Evolutionary conservation across 2,797 vertebrate species (phyloP), one percentile per base, ranked within the genome.

Genomic region (Phrynocephalus guinanensis): DNA sequence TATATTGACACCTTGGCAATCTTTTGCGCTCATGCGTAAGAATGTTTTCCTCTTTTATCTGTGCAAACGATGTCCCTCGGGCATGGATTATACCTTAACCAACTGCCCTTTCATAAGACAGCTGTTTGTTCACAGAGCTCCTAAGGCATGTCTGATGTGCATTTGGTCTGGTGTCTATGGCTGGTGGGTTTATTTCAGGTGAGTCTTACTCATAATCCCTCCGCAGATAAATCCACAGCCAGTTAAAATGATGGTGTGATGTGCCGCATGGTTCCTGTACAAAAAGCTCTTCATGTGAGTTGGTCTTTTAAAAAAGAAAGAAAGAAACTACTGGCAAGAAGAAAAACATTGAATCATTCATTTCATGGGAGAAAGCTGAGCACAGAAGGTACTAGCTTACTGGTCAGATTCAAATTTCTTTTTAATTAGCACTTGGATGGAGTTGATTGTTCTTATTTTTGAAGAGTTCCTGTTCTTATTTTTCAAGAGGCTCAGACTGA

Each of bases 181-280:
- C 60, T 82, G 28, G 9, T 10, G 38, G 22, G 72, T 87, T 87
- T 82, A 82, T 52, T 68, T 76, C 72, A 68, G 60, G 72, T 33
- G 60, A 82, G 60, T 52, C 44, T 44, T 33, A 50, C 8, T 30
- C 63, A 83, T 50, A 44, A 60, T 68, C 70, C 33, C 30, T 68
- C 44, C 73, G 24, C 15, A 11, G 68, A 56, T 70, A 83, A 63
- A 83, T n/a, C 30, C n/a, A 10, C 26, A 60, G n/a, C 26, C 24
- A n/a, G 66, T n/a, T 38, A 26, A 63, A 44, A 78, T 16, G 28
- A 72, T 60, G 11, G 4, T 22, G 60, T 20, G 7, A 18, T 26
- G 30, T 38, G 73, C 48, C 24, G 33, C 63, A 68, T 24, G 26
- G 70, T 44, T 28, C 24, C 30, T 66, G 50, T 22, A 81, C 44